Evolutionary conservation across 2,888 invertebrate genomes (phyloP).

Genomic region (Pharmacophagus antenor): DNA sequence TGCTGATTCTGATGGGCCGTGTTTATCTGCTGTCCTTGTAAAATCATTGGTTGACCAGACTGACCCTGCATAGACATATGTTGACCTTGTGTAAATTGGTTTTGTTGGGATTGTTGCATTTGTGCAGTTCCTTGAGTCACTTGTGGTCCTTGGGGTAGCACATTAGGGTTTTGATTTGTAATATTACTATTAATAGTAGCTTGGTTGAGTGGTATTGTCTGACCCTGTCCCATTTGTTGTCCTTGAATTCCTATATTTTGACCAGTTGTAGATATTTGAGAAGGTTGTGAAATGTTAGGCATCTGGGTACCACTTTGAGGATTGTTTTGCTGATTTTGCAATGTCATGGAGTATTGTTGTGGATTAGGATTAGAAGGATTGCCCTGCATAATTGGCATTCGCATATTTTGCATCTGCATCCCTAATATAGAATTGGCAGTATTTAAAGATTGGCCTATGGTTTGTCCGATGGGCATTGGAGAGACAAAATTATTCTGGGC

Average conservation of each 20-base stretch:
- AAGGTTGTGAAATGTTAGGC: conserved; percentile 47
- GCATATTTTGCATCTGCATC: conserved; percentile 70
- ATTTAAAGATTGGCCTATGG: conserved; percentile 52
- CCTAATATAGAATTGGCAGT: conserved; percentile 58
- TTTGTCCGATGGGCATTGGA: conserved; percentile 54
- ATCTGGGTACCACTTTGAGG: conserved; percentile 50
- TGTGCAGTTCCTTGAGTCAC: conserved; percentile 44
- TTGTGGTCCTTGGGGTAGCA: conserved; percentile 45
- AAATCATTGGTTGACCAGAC: conserved; percentile 50
- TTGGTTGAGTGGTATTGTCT: conserved; percentile 33
- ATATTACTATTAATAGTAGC: conserved; percentile 33
- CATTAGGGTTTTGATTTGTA: conserved; percentile 45
- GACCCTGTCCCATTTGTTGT: conserved; percentile 47
- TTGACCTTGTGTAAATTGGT: conserved; percentile 46
- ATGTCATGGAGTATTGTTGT: conserved; percentile 58
- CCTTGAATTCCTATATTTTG: conserved; percentile 52
- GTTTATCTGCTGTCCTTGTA: conserved; percentile 52
- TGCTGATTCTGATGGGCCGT: conserved; percentile 49
- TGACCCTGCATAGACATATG: conserved; percentile 47
- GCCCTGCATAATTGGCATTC: conserved; percentile 64
- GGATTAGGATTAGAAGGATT: conserved; percentile 52
- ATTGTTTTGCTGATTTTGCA: conserved; percentile 52
- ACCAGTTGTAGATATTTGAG: conserved; percentile 49
- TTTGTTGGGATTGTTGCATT: conserved; percentile 36
- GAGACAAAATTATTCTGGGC: conserved; percentile 51